Base-by-base conservation (phyloP, 2,888 invertebrate genomes). In the Trilocha varians region DNA sequence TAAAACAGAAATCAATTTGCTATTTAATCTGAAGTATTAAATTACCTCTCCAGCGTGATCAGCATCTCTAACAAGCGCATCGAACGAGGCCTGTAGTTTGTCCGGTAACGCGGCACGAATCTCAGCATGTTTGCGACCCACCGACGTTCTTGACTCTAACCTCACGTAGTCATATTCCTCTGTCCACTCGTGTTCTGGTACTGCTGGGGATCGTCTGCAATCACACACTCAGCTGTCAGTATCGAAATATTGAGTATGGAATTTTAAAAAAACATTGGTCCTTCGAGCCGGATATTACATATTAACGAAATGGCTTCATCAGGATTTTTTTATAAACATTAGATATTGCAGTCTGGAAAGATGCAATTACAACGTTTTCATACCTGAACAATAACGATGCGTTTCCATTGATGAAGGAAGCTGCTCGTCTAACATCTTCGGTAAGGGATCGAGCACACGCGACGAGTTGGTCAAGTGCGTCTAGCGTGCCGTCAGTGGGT, bases 111-210 rank as follows among this genome's bases (percentile, higher is more conserved):
- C 88, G 44, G 92, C 91, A 16, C 93, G 87, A 3, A 94, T 88
- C 57, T 92, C 92, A 6, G 91, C 91, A 57, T 93, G 89, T 53
- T 92, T 91, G 48, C 91, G 88, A 14, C 91, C 90, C 2, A 90
- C 88, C 18, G 88, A 87, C 50, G 93, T 90, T 59, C 92, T 90
- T 2, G 94, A 92, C 69, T 93, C 91, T 66, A 97, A 86, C 63
- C 93, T 92, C 37, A 97, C 96, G 68, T 97, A 97, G 74, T 97
- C 97, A 69, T 96, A 95, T 67, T 97, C 96, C 62, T 95, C 95
- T 15, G 90, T 87, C 88, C 91, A 91, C 44, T 91, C 91, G 51
- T 87, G 87, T 52, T 73, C 82, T 38, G 73, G 69, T 1, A 73
- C 70, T 45, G 77, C 64, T 25, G 76, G 75, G 35, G 84, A 79